Base-by-base conservation (phyloP, 2,888 invertebrate species). In the Tiliacea aurago region DNA sequence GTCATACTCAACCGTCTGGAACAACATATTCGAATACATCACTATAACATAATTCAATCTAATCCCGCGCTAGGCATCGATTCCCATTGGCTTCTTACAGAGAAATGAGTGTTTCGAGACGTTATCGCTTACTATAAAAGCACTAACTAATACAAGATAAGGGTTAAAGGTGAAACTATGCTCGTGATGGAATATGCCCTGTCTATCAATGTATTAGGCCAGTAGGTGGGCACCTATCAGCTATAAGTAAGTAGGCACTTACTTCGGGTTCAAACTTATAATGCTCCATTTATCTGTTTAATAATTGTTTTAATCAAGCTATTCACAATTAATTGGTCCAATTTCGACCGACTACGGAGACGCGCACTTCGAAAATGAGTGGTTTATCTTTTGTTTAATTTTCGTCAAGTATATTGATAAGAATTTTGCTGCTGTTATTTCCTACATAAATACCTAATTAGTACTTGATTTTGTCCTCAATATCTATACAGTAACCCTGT, bases 1-100 rank as follows among this genome's bases (percentile, higher is more conserved):
- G 85, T 96, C 96, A 74, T 86, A 95, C 81, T 96, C 95, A 67
- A 94, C 80, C 76, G 94, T 94, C 95, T 96, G 95, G 73, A 95
- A 95, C 73, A 94, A 94, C 96, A 95, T 96, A 61, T 77, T 61
- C n/a, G n/a, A 58, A 62, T 70, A 56, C 62, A 68, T 69, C 68
- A 66, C 76, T 80, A 66, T 37, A 80, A 58, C 74, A 79, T 81
- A 66, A 66, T 81, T 76, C 75, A 71, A 23, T 73, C 53, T 70
- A 73, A 68, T 71, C 53, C 59, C 58, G 61, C 20, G 53, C 33
- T 41, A 65, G 53, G 51, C 76, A 64, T 63, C 83, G 76, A 80
- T 80, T 80, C 84, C 71, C 63, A 74, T 58, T 81, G 81, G 77
- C 76, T 78, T 71, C 84, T 64, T 66, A 70, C 79, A 71, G 69